Evolutionary conservation across 2,113 vertebrate species (phyloP), one percentile per base, ranked within the genome.

Genomic region (Ursus arctos): DNA sequence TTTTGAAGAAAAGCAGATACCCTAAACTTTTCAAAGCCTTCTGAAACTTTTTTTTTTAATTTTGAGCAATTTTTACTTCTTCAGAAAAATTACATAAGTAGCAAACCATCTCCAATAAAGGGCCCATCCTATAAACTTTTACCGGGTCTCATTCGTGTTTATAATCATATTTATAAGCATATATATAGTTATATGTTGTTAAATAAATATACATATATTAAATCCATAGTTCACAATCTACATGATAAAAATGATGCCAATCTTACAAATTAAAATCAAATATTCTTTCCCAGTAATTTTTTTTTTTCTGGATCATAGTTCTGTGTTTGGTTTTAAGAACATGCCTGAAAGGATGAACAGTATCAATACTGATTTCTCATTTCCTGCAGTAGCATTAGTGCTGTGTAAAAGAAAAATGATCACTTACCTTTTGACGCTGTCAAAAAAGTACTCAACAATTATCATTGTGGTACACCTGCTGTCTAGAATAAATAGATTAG

Each of bases 391-490:
- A 99, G 99, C 98, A 99, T 97, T 98, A 98, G 98, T 98, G 98
- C 98, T 98, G 97, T 92, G 98, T 77, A 88, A 96, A 77, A 95
- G 96, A 98, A 98, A 98, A 99, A 98, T 87, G 96, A 99, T 98
- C 98, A 98, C 98, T 99, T 98, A 98, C 97, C 98, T 97, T 98
- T 79, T 98, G 96, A 94, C 96, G 98, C 98, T 99, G 98, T 99
- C 98, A 99, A 99, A 99, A 98, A 80, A 99, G 97, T 98, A 98
- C 98, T 98, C 98, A 98, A 99, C 98, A 99, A 99, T 99, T 99
- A 99, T 98, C 98, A 98, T 72, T 98, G 98, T 98, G 98, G 98
- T 98, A 96, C 95, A 98, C 98, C 98, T 98, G 98, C 98, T 98
- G 98, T 98, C 98, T 98, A 95, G 98, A 97, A 98, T 97, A 98